Evolutionary conservation across 2,888 invertebrate species (phyloP).

Genomic region (Drosophila dives): DNA sequence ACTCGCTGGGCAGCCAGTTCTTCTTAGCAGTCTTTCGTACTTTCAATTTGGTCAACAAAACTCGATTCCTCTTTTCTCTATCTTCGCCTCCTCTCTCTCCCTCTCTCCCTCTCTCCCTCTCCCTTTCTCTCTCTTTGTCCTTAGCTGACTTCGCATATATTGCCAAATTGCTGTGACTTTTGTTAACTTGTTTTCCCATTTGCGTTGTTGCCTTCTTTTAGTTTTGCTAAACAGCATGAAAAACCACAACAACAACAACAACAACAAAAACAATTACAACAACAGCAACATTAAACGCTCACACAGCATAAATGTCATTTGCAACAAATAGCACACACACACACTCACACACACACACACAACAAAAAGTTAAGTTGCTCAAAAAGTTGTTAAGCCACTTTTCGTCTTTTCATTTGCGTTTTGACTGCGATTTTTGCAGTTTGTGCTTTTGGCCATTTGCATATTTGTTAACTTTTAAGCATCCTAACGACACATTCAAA

Average conservation of each 20-base stretch:
- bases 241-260: slow-evolving; percentile 8
- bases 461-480: slow-evolving; percentile 23
- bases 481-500: neutral
- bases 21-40: slow-evolving; percentile 49
- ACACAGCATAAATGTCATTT: slow-evolving; percentile 63
- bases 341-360: neutral
- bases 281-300: neutral
- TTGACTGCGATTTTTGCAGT: slow-evolving; percentile 9
- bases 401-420: slow-evolving; percentile 2
- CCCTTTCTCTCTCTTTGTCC: neutral
- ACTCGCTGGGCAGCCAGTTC: slow-evolving; percentile 41
- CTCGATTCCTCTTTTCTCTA: neutral
- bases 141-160: slow-evolving; percentile 44
- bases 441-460: slow-evolving; percentile 26
- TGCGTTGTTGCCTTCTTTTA: slow-evolving; percentile 52
- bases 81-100: neutral
- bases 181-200: slow-evolving; percentile 46
- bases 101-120: neutral
- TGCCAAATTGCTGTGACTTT: slow-evolving; percentile 59
- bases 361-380: slow-evolving; percentile 6
- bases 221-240: slow-evolving; percentile 37
- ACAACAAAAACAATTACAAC: slow-evolving; percentile 4
- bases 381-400: slow-evolving; percentile 37
- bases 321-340: slow-evolving; percentile 9
- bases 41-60: slow-evolving; percentile 46